Conservation (phyloP, 2,888 invertebrate species). For the Nowickia ferox region DNA sequence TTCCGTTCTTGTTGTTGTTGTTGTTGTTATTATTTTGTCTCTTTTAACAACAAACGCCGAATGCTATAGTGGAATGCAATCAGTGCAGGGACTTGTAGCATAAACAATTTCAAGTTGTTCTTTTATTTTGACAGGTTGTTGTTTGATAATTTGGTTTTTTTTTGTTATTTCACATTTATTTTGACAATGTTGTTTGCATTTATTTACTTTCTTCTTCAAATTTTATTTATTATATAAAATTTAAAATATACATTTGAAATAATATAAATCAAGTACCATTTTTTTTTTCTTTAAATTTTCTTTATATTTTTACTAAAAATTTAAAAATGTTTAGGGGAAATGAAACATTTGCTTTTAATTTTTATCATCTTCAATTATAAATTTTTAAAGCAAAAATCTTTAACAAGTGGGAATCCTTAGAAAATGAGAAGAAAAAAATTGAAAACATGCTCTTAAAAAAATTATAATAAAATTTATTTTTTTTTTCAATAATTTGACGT, state of each 20-base stretch:
- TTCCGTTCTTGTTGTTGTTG: background rate
- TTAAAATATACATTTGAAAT: no score
- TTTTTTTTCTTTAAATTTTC: no score
- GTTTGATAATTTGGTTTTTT: background rate
- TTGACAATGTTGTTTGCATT: background rate
- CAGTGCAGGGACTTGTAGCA: background rate
- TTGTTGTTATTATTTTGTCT: background rate
- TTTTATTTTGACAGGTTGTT: background rate
- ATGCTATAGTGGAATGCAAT: background rate
- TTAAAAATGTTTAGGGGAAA: background rate
- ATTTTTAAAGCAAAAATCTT: background rate
- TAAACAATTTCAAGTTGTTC: slow-evolving; percentile 3
- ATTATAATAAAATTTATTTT: no score
- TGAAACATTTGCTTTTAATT: background rate
- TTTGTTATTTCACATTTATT: background rate
- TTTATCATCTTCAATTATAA: background rate
- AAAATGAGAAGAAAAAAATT: background rate
- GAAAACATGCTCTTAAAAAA: no score
- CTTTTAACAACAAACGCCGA: background rate
- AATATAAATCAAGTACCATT: no score
- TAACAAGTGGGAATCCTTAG: background rate
- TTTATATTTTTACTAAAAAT: no score
- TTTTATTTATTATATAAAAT: no score
- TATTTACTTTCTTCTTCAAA: no score
- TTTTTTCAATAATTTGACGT: no score